Evolutionary conservation across 2,888 invertebrate genomes (phyloP).

Genomic region (Leptopilina drosophilae): DNA sequence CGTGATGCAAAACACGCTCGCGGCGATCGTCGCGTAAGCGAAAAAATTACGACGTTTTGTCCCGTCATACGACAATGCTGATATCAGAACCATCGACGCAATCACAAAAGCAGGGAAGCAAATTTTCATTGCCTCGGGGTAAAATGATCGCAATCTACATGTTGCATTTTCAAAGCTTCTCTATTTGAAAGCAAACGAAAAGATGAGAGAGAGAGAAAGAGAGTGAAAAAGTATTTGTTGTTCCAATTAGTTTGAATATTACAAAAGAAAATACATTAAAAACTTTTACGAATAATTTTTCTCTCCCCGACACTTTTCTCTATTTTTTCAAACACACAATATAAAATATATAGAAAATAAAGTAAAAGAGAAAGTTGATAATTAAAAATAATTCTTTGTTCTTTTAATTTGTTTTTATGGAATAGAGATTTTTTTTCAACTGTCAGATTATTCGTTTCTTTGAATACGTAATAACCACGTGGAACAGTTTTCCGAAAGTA

Average conservation of each 20-base stretch:
- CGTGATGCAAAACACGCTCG: constrained; percentile 38
- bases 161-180: constrained; percentile 3
- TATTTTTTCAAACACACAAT: constrained; percentile 1
- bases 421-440: no score
- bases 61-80: constrained; percentile 14
- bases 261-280: not conserved
- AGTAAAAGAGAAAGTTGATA: not conserved
- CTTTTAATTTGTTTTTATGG: not conserved
- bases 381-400: constrained; percentile 1
- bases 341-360: not conserved
- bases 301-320: not conserved
- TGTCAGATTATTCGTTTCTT: no score
- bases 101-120: constrained; percentile 22
- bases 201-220: not conserved
- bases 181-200: not conserved
- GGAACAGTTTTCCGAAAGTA: no score
- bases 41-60: constrained; percentile 32
- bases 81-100: constrained; percentile 19
- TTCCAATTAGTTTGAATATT: constrained; percentile 3
- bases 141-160: constrained; percentile 24
- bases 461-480: no score
- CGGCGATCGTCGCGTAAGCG: constrained; percentile 45
- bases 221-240: not conserved
- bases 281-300: not conserved
- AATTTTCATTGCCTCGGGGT: constrained; percentile 7